These are phyloP conservation scores for Adelosebastes latens DNA, from an alignment of 2,797 vertebrate genomes.

Conservation along the genomic window DNA sequence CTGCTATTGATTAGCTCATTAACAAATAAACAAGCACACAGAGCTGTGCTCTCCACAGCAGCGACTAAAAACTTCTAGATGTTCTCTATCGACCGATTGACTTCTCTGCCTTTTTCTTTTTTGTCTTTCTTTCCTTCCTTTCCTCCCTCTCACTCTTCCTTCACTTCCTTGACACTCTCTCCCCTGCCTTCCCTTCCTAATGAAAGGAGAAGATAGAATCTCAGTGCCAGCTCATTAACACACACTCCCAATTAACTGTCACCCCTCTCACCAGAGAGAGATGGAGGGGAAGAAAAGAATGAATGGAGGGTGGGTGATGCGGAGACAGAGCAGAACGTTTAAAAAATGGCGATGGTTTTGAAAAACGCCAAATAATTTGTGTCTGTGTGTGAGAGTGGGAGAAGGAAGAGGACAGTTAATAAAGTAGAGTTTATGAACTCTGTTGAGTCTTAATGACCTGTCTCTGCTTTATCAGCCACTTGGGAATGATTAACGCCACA, in stretches of 20 bases:
- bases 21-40: conserved; percentile 54
- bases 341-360: neutral
- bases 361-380: conserved; percentile 24
- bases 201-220: conserved; percentile 66
- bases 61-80: conserved; percentile 24
- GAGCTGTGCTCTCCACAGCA: conserved; percentile 16
- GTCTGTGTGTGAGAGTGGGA: neutral
- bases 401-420: conserved; percentile 49
- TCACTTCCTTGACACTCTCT: conserved; percentile 27
- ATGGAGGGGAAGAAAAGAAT: conserved; percentile 10
- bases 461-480: conserved; percentile 56
- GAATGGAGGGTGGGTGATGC: neutral
- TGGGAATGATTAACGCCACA: conserved; percentile 60
- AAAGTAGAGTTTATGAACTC: conserved; percentile 61
- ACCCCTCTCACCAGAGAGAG: conserved; percentile 40
- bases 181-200: conserved; percentile 42
- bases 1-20: conserved; percentile 70
- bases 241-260: conserved; percentile 65
- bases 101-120: neutral
- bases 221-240: conserved; percentile 69
- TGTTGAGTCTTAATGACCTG: conserved; percentile 61
- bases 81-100: conserved; percentile 12
- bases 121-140: neutral
- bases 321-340: neutral
- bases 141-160: neutral